These are phyloP conservation scores for Euphydryas editha DNA, from an alignment of 2,888 invertebrate genomes.

Conservation along the genomic window DNA sequence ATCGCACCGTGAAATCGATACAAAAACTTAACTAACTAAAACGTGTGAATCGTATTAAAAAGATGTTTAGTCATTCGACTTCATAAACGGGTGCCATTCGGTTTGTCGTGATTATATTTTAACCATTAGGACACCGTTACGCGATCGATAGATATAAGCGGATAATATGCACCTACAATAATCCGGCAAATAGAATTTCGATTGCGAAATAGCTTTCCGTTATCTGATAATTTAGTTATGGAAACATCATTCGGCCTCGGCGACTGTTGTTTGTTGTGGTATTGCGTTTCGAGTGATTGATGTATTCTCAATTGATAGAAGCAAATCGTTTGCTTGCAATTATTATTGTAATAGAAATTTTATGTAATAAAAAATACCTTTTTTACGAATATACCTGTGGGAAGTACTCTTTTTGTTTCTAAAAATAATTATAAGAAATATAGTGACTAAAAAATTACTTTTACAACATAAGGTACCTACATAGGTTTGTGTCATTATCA, in stretches of 20 bases:
- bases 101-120: conserved; percentile 82
- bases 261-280: conserved; percentile 12
- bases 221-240: conserved; percentile 38
- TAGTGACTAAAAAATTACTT: too few relatives aligned
- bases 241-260: conserved; percentile 23
- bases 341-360: not conserved
- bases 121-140: conserved; percentile 80
- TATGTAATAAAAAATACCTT: not conserved
- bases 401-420: too few relatives aligned
- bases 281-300: conserved; percentile 12
- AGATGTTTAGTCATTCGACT: conserved; percentile 81
- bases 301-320: not conserved
- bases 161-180: conserved; percentile 69
- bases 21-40: conserved; percentile 83
- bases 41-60: conserved; percentile 84
- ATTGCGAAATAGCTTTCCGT: conserved; percentile 57
- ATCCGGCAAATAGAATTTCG: conserved; percentile 72
- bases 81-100: conserved; percentile 83
- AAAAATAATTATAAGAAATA: too few relatives aligned
- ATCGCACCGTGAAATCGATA: conserved; percentile 81
- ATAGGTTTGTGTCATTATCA: too few relatives aligned
- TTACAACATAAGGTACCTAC: too few relatives aligned
- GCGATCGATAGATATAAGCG: conserved; percentile 65
- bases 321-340: not conserved
- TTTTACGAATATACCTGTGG: too few relatives aligned